A percentile compares a stretch with the other conserved stretches of the same genome.
Evolutionary conservation across 2,888 invertebrate species (phyloP).

Genomic region (Hypselothyrea guttata): DNA sequence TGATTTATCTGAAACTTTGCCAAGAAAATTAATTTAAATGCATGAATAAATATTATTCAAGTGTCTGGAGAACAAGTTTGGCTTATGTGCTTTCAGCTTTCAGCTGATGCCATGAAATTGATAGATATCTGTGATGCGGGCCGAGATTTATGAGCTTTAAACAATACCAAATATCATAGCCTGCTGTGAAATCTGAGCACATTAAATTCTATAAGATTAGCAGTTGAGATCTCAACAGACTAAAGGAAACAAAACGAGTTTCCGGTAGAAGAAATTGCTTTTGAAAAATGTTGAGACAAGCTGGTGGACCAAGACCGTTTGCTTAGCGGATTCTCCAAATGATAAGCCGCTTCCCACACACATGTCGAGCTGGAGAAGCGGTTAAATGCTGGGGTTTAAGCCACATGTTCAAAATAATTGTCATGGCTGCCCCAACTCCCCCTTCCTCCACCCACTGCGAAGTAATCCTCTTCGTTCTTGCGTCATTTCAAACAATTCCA

Average conservation of each 20-base stretch:
- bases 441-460: too few species aligned
- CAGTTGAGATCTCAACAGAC: neutral
- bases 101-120: constrained; percentile 16
- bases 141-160: constrained; percentile 12
- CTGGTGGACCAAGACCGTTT: constrained; percentile 46
- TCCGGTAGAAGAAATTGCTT: too few species aligned
- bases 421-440: constrained; percentile 68
- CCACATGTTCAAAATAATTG: constrained; percentile 72
- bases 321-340: constrained; percentile 43
- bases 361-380: neutral
- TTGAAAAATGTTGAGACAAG: too few species aligned
- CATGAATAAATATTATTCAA: constrained; percentile 1
- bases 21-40: too few species aligned
- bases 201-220: neutral
- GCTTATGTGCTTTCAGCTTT: constrained; percentile 11
- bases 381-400: constrained; percentile 13
- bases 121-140: constrained; percentile 44
- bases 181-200: constrained; percentile 36
- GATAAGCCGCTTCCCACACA: constrained; percentile 57
- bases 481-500: constrained; percentile 72
- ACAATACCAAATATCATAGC: constrained; percentile 12
- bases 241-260: too few species aligned
- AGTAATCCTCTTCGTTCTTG: constrained; percentile 59
- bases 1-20: too few species aligned
- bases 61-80: constrained; percentile 36